A percentile compares a stretch with the other conserved stretches of the same genome.
These are phyloP conservation scores for Plebejus argus DNA, from an alignment of 2,888 invertebrate genomes.

Conservation along the genomic window DNA sequence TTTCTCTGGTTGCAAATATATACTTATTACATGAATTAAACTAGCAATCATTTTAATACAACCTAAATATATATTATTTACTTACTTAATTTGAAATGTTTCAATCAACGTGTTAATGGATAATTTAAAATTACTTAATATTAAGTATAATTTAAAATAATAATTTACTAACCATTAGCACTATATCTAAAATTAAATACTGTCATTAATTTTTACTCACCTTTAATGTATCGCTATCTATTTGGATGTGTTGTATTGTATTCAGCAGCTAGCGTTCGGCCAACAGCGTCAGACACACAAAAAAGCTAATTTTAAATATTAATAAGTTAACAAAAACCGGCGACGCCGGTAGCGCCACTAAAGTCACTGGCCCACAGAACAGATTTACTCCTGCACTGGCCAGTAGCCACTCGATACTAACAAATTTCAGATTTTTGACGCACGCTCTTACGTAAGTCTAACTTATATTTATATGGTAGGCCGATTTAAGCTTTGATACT, in stretches of 20 bases:
- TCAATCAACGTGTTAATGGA: background rate
- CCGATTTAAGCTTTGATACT: background rate
- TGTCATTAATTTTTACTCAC: background rate
- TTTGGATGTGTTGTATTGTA: background rate
- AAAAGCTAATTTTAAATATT: background rate
- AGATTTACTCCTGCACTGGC: too few relatives aligned
- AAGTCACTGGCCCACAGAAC: conserved; percentile 4
- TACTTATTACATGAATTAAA: background rate
- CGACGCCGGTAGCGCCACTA: background rate
- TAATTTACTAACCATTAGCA: background rate
- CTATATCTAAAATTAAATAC: too few relatives aligned
- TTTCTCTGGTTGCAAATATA: background rate
- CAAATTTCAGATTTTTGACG: conserved; percentile 5
- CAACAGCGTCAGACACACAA: background rate
- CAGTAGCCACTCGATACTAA: background rate
- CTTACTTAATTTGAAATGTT: background rate
- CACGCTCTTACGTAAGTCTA: background rate
- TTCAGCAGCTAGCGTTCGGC: background rate
- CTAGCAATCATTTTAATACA: background rate
- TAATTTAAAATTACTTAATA: background rate
- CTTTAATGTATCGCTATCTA: background rate
- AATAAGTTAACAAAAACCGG: background rate
- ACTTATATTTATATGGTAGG: background rate
- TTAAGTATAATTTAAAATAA: too few relatives aligned
- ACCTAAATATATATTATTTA: background rate